Evolutionary conservation across 2,113 vertebrate species (phyloP).

Genomic region (Oreochromis aureus): DNA sequence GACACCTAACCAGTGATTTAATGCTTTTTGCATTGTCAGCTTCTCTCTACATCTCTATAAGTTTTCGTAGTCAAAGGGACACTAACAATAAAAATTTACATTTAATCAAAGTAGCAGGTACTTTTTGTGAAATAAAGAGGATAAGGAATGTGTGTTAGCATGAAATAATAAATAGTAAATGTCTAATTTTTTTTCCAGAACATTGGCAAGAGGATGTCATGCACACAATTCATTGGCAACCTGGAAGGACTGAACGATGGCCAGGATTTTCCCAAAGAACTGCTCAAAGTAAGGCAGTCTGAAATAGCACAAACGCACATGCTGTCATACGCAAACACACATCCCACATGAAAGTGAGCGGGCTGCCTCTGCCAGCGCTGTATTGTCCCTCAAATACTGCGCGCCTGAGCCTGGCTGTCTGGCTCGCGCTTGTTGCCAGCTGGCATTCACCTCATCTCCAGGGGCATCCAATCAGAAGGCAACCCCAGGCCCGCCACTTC

Average conservation of each 20-base stretch:
- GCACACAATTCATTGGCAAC: slow-evolving; percentile 87
- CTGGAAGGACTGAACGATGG: slow-evolving; percentile 92
- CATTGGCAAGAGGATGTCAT: slow-evolving; percentile 93
- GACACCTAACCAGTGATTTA: not conserved
- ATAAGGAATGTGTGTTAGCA: not conserved
- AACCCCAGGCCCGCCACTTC: slow-evolving; percentile 22
- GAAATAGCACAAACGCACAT: slow-evolving; percentile 9
- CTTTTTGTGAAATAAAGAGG: not conserved
- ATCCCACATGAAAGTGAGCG: not conserved
- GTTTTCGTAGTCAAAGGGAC: not conserved
- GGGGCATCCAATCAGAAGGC: slow-evolving; percentile 39
- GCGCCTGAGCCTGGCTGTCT: slow-evolving; percentile 18
- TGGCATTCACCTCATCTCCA: slow-evolving; percentile 37
- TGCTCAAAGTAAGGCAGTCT: slow-evolving; percentile 86
- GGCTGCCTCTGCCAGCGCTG: slow-evolving; percentile 22
- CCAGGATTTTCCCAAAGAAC: slow-evolving; percentile 88
- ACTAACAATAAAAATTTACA: not conserved
- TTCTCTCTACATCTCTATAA: not conserved
- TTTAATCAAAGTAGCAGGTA: not conserved
- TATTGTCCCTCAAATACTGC: slow-evolving; percentile 43
- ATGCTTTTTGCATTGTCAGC: not conserved
- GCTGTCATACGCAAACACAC: not conserved
- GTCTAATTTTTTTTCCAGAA: slow-evolving; percentile 70
- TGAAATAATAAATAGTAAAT: not conserved
- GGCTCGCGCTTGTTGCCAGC: slow-evolving; percentile 27